Evolutionary conservation across 2,113 vertebrate genomes (phyloP).

Genomic region (Ammodramus savannarum): DNA sequence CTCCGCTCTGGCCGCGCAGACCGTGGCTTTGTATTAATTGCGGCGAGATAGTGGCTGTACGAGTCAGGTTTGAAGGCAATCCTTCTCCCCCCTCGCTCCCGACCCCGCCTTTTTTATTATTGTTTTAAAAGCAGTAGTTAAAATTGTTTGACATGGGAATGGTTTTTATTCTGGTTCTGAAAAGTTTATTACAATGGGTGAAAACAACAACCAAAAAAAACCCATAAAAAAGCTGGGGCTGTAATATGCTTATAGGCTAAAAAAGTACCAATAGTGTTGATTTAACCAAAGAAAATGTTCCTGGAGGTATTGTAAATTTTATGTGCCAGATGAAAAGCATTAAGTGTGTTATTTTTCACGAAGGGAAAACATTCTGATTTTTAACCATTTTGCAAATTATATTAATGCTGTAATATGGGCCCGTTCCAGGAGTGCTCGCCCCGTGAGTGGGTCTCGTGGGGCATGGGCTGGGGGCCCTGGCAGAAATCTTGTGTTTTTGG

Average conservation of each 20-base stretch:
- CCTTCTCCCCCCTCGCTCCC: fast-evolving
- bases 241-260: slow-evolving; percentile 70
- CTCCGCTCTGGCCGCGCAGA: slow-evolving; percentile 38
- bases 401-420: slow-evolving; percentile 56
- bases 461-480: neutral
- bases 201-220: slow-evolving; percentile 73
- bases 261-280: slow-evolving; percentile 69
- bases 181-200: slow-evolving; percentile 74
- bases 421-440: neutral
- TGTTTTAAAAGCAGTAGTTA: slow-evolving; percentile 61
- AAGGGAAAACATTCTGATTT: slow-evolving; percentile 70
- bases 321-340: slow-evolving; percentile 79
- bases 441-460: neutral
- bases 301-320: slow-evolving; percentile 79
- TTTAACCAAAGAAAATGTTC: slow-evolving; percentile 75
- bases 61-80: neutral
- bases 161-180: slow-evolving; percentile 73
- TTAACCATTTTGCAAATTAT: slow-evolving; percentile 75
- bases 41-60: slow-evolving; percentile 51
- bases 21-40: slow-evolving; percentile 65
- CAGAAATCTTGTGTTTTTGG: neutral
- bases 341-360: slow-evolving; percentile 71
- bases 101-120: neutral
- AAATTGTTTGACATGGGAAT: slow-evolving; percentile 53
- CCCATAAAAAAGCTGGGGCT: slow-evolving; percentile 62